A percentile compares a stretch with the other conserved stretches of the same genome.
Evolutionary conservation across 2,888 invertebrate genomes (phyloP).

Genomic region (Plebejus melissa): DNA sequence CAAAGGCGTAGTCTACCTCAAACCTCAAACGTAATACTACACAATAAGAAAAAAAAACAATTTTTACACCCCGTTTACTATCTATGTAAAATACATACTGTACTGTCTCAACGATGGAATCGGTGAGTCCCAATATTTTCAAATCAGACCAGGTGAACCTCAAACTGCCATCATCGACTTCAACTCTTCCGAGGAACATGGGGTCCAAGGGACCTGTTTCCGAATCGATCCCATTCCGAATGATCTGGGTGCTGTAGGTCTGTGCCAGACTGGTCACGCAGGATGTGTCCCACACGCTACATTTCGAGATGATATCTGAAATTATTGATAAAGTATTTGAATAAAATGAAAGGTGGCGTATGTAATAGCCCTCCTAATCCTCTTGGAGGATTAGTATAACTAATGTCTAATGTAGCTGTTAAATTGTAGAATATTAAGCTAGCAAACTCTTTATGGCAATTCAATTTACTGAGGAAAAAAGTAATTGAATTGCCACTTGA

Average conservation of each 20-base stretch:
- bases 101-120: not conserved
- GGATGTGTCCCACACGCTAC: constrained; percentile 12
- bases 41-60: no score
- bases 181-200: not conserved
- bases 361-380: no score
- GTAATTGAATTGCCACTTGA: no score
- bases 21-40: no score
- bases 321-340: not conserved
- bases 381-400: no score
- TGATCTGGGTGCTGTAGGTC: not conserved
- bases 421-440: no score
- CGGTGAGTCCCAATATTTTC: not conserved
- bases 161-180: not conserved
- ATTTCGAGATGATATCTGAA: not conserved
- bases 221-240: not conserved
- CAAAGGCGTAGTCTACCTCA: no score
- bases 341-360: no score
- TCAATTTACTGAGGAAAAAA: no score
- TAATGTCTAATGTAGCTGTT: no score
- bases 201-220: constrained; percentile 1
- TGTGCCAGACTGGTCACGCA: constrained; percentile 12
- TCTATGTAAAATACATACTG: not conserved
- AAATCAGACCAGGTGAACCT: not conserved
- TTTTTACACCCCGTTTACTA: not conserved
- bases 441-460: no score